Evolutionary conservation across 2,888 invertebrate species (phyloP), one percentile per base, ranked within the genome.

Genomic region (Philaethria dido): DNA sequence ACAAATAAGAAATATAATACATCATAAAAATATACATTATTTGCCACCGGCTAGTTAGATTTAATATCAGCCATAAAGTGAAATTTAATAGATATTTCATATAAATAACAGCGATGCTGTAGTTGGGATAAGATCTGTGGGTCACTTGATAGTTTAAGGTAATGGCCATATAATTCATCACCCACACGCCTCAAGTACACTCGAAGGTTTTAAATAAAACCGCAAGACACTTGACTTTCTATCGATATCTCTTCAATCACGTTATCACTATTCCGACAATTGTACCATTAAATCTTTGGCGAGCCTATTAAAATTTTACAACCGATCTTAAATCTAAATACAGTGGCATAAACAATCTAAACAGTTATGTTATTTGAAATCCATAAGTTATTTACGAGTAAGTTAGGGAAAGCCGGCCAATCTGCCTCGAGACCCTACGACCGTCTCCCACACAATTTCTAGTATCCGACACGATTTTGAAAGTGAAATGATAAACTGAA

Each of bases 341-440:
- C 76, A 74, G 71, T 72, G 70, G 74, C 77, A 78, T 78, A 77
- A 73, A 78, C 76, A 77, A 79, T 75, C 75, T 72, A 77, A 75
- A 79, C 79, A 74, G 80, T 83, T 82, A 80, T 82, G 84, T 84
- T 84, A 82, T 83, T 80, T 80, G 76, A 83, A 87, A 85, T 84
- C 83, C 83, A 85, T 85, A 80, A 79, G 79, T 84, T 83, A 85
- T 86, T 86, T 87, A 87, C 83, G 85, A 83, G 80, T 80, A 78
- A 79, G 79, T 72, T 71, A 76, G 85, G 83, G 87, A 87, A 87
- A 86, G 86, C 76, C 76, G 77, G 76, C 74, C 78, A 74, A 74
- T 74, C 73, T 74, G 73, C 73, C 72, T 68, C 70, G 67, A 74
- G 76, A 74, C 76, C 75, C 72, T 80, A 78, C 80, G 74, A 77